phyloP scores from a whole-genome alignment of 92 coral and sea anemone species.

The Phenganax stokvisi region DNA sequence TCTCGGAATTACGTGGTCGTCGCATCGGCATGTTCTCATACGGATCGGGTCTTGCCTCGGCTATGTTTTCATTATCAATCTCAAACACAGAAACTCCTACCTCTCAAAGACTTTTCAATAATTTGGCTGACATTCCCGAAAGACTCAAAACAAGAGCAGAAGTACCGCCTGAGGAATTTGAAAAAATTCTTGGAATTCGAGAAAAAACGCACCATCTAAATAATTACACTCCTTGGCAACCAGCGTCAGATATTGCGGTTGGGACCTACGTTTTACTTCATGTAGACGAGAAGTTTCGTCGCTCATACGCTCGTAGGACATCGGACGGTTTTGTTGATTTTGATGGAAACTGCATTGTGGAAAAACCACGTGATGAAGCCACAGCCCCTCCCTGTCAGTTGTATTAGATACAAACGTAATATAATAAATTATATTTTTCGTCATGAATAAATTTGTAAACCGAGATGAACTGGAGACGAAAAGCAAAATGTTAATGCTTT shows the following conservation, averaged over 20 bases:
- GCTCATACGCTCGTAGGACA: constrained; percentile 58
- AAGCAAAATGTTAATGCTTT: too few species aligned
- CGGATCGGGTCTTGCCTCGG: constrained; percentile 92
- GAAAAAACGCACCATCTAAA: constrained; percentile 67
- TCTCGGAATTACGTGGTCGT: constrained; percentile 61
- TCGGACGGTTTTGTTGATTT: constrained; percentile 23
- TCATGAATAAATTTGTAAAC: not conserved
- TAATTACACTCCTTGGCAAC: constrained; percentile 54
- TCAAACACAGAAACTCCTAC: constrained; percentile 48
- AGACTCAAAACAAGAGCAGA: constrained; percentile 69
- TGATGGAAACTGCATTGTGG: constrained; percentile 25
- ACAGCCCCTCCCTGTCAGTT: constrained; percentile 25
- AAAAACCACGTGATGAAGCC: not conserved
- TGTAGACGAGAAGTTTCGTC: constrained; percentile 79
- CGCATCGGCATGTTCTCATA: constrained; percentile 87
- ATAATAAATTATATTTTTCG: too few species aligned
- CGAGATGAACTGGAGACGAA: too few species aligned
- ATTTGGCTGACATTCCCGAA: constrained; percentile 62
- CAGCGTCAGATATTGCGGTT: constrained; percentile 56
- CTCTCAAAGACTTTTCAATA: constrained; percentile 49
- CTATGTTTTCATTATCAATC: constrained; percentile 80
- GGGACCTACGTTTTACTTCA: constrained; percentile 75
- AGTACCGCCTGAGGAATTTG: constrained; percentile 70
- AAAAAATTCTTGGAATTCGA: constrained; percentile 60
- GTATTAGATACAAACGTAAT: not conserved